Base-by-base conservation (phyloP, 2,888 invertebrate species). In the Hemaris fuciformis region DNA sequence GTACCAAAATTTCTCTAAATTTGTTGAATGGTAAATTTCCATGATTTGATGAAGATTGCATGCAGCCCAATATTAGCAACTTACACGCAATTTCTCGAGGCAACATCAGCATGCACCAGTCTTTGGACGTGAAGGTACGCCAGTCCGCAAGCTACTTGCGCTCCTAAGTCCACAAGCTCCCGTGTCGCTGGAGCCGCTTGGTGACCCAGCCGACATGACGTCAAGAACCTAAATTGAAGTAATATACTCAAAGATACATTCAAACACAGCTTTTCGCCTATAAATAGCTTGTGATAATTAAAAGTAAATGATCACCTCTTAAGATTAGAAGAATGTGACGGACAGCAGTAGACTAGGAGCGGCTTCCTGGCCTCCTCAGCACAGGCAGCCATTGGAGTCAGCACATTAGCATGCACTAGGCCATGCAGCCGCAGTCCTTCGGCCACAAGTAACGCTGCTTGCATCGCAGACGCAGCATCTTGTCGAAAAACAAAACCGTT, bases 1-100 rank as follows among this genome's bases (percentile, higher is more conserved):
- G n/a, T n/a, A n/a, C n/a, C n/a, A n/a, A n/a, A n/a, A n/a, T n/a
- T n/a, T n/a, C n/a, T n/a, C n/a, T n/a, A n/a, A n/a, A n/a, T n/a
- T n/a, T n/a, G n/a, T n/a, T n/a, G n/a, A n/a, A n/a, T n/a, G n/a
- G n/a, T n/a, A n/a, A n/a, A n/a, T n/a, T n/a, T n/a, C n/a, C n/a
- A n/a, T n/a, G n/a, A n/a, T n/a, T n/a, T n/a, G n/a, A n/a, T n/a
- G n/a, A n/a, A n/a, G n/a, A n/a, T n/a, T n/a, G n/a, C n/a, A 3
- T 5, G 43, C 5, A 20, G n/a, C 38, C 2, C 3, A n/a, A n/a
- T 0, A 41, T 13, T 18, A 25, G 45, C 23, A 20, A 62, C 97
- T 96, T 94, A 97, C 97, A 98, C 95, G 89, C 98, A 98, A 89
- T 98, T 98, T 80, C 98, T 95, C 42, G 97, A 95, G 7, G 98